Conservation (phyloP, 2,113 vertebrate genomes). For the Ovis aries region ARS-UI_Ramb_v3.0 NC_056059.1:96642001-96642500, state of each 20-base stretch:
- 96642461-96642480: slow-evolving; percentile 5
- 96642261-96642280: slow-evolving; percentile 25
- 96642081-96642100: slow-evolving; percentile 7
- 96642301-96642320: slow-evolving; percentile 9
- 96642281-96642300: slow-evolving; percentile 42
- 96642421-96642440: slow-evolving; percentile 95
- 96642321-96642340: not conserved
- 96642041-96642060: not conserved
- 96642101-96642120: slow-evolving; percentile 38
- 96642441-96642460: slow-evolving; percentile 82
- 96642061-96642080: not conserved
- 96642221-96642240: slow-evolving; percentile 64
- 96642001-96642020: slow-evolving; percentile 10
- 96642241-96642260: slow-evolving; percentile 29
- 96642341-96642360: not conserved
- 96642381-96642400: slow-evolving; percentile 92
- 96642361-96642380: slow-evolving; percentile 88
- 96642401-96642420: slow-evolving; percentile 88
- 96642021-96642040: slow-evolving; percentile 5
- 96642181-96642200: slow-evolving; percentile 47
- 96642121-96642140: slow-evolving; percentile 58
- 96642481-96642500: not conserved
- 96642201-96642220: slow-evolving; percentile 43
- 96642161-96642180: slow-evolving; percentile 53
- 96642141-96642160: slow-evolving; percentile 68